Base-by-base conservation (phyloP, 2,888 invertebrate genomes). In the Arrhopalites spinosus region DNA sequence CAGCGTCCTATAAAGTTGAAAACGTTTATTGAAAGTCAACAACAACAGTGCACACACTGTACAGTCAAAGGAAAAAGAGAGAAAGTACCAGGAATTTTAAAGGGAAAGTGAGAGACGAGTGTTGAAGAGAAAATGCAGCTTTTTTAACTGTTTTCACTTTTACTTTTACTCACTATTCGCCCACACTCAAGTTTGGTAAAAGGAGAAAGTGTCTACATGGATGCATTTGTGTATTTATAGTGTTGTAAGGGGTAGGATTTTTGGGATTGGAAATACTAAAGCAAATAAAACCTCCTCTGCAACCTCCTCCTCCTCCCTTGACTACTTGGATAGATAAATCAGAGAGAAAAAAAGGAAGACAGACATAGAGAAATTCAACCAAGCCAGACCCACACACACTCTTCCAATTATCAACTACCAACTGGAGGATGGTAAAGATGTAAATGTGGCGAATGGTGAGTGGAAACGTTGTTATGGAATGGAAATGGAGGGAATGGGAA, bases 381-480 rank as follows among this genome's bases (percentile, higher is more conserved):
- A 1, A 7, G 20, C 36, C 47, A 36, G 36, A n/a, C 43, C 47
- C n/a, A 69, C 43, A 67, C 20, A 30, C 36, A 36, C 66, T 15
- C 64, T 23, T 23, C 13, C 15, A 13, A 29, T 29, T 63, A 17
- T n/a, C 53, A 69, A 69, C 56, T 69, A 69, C 56, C 56, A 56
- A 47, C 36, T 68, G 20, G 67, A 68, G n/a, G n/a, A n/a, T n/a
- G n/a, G n/a, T n/a, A n/a, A n/a, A n/a, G 20, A 56, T 69, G 56
- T 69, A 53, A 69, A 69, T 53, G 29, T 53, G 30, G 29, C 30
- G 36, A 11, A 8, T 2, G 36, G 45, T 17, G n/a, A 8, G 23
- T 53, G 17, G 61, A 59, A 61, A 23, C 1, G 23, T 50, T 27
- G 53, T n/a, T 53, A 50, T n/a, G 13, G 27, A 69, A n/a, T 47